Percentiles rank a stretch among this genome's conserved stretches.
These are phyloP conservation scores for Cottus gobio DNA, from an alignment of 2,113 vertebrate genomes.

Conservation along the genomic window DNA sequence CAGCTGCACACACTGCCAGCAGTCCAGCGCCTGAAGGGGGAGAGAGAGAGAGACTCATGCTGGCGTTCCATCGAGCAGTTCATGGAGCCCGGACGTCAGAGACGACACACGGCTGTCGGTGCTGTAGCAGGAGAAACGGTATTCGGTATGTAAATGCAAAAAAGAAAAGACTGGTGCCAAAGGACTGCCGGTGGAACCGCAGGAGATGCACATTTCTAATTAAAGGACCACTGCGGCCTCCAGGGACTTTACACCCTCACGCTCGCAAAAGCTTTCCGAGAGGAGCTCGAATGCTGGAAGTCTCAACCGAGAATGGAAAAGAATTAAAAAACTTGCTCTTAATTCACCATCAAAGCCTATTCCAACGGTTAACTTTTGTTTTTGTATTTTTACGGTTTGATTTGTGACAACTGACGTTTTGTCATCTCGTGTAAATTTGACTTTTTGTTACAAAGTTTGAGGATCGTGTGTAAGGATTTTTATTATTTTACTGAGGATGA, in stretches of 20 bases:
- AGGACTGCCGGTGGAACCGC: constrained; percentile 17
- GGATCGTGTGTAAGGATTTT: constrained; percentile 2
- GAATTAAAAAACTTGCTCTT: constrained; percentile 37
- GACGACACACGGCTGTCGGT: constrained; percentile 3
- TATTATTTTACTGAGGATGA: constrained; percentile 29
- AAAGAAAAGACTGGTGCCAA: constrained; percentile 49
- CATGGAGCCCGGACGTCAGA: background rate
- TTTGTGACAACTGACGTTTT: constrained; percentile 36
- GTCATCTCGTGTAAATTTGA: constrained; percentile 19
- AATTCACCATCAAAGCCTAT: constrained; percentile 75
- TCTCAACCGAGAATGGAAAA: constrained; percentile 26
- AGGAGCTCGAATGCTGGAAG: constrained; percentile 24
- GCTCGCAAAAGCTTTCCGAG: constrained; percentile 38
- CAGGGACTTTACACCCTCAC: constrained; percentile 6
- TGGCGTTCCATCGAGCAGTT: constrained; percentile 20
- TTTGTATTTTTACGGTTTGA: constrained; percentile 43
- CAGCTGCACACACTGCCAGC: constrained; percentile 87
- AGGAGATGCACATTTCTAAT: constrained; percentile 42
- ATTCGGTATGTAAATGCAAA: background rate
- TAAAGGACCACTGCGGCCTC: constrained; percentile 28
- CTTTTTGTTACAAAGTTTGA: constrained; percentile 16
- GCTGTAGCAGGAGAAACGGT: constrained; percentile 11
- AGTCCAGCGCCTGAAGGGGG: constrained; percentile 82
- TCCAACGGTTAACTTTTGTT: constrained; percentile 20
- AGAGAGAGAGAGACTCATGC: background rate